Evolutionary conservation across 2,113 vertebrate species (phyloP).

Genomic region (Alligator sinensis): DNA sequence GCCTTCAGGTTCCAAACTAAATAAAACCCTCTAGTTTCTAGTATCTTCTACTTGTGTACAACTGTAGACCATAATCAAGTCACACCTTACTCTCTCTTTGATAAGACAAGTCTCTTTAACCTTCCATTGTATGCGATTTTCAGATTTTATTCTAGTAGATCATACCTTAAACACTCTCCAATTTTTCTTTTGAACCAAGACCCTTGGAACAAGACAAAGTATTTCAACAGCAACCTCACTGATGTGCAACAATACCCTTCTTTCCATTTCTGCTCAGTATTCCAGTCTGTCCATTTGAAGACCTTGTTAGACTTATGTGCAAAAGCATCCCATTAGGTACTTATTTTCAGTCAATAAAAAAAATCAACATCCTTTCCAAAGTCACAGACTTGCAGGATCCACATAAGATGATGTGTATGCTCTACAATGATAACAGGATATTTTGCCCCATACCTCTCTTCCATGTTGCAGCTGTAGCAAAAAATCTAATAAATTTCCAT

Average conservation of each 20-base stretch:
- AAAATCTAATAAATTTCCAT: neutral
- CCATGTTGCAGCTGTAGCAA: constrained; percentile 9
- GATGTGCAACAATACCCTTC: neutral
- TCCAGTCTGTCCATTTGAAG: neutral
- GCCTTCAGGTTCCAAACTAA: constrained; percentile 64
- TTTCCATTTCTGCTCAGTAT: neutral
- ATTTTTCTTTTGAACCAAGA: neutral
- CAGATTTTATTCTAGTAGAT: neutral
- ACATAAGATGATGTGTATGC: neutral
- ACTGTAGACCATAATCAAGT: constrained; percentile 29
- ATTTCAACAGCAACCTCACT: neutral
- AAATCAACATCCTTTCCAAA: neutral
- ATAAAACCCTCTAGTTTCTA: constrained; percentile 52
- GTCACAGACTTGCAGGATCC: neutral
- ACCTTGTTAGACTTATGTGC: neutral
- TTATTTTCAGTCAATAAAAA: neutral
- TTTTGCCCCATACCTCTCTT: neutral
- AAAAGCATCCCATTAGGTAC: neutral
- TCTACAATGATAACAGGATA: neutral
- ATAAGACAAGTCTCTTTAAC: neutral
- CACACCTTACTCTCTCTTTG: constrained; percentile 19
- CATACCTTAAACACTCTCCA: neutral
- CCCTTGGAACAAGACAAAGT: neutral
- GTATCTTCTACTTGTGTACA: constrained; percentile 33
- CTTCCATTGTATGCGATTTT: neutral